Evolutionary conservation across 1,140 invertebrate species (phyloP).

Genomic region (Tetramorium simillimum): DNA sequence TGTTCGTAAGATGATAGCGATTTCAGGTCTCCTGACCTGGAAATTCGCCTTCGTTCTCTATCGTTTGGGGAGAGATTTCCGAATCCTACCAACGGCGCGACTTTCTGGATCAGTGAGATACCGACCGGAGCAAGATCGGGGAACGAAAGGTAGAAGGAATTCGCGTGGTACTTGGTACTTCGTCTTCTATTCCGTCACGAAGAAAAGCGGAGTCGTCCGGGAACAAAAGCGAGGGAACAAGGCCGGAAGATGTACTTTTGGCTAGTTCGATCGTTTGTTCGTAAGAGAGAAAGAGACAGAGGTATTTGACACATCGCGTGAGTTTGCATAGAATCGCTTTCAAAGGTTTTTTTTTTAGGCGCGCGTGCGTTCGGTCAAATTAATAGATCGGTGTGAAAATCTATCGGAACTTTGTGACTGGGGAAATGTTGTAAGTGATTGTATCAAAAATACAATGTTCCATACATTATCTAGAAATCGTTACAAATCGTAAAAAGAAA

Average conservation of each 20-base stretch:
- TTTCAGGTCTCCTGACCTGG: constrained; percentile 70
- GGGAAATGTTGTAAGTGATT: constrained; percentile 1
- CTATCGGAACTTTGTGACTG: constrained; percentile 14
- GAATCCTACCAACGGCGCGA: constrained; percentile 54
- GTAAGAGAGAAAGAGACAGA: background rate
- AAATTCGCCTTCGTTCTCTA: constrained; percentile 54
- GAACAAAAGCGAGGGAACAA: constrained; percentile 61
- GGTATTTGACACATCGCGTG: constrained; percentile 26
- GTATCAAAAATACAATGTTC: background rate
- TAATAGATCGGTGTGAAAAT: constrained; percentile 24
- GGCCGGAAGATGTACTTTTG: constrained; percentile 42
- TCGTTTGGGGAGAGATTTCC: constrained; percentile 31
- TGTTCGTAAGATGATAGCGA: constrained; percentile 71
- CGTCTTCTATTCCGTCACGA: constrained; percentile 51
- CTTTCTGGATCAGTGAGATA: constrained; percentile 36
- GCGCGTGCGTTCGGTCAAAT: constrained; percentile 18
- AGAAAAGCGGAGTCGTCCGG: constrained; percentile 53
- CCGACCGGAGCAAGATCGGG: background rate
- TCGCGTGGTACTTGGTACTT: constrained; percentile 61
- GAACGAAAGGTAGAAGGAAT: constrained; percentile 21
- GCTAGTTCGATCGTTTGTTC: constrained; percentile 37
- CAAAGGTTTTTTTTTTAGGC: constrained; percentile 3
- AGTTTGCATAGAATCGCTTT: constrained; percentile 28
- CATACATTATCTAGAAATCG: background rate
- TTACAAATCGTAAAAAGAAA: background rate